Conservation (phyloP, 2,113 vertebrate species). For the Cygnus atratus region DNA sequence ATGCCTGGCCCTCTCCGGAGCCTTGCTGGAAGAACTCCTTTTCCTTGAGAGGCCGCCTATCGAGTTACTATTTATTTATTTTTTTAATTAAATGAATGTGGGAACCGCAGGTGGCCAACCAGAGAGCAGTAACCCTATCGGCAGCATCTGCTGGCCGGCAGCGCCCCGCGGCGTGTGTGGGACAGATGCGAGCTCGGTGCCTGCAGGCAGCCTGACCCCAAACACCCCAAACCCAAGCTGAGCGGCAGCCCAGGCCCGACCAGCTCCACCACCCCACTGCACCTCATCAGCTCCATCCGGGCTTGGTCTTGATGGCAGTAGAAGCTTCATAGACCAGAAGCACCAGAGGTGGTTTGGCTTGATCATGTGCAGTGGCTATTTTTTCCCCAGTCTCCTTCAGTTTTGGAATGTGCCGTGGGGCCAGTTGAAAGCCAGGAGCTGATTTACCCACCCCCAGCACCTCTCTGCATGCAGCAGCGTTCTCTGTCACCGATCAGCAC, state of each 20-base stretch:
- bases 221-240: fast-evolving
- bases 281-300: background rate
- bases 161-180: fast-evolving
- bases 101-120: background rate
- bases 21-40: background rate
- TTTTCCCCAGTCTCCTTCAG: background rate
- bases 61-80: background rate
- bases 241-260: background rate
- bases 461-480: background rate
- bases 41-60: background rate
- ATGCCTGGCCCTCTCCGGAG: background rate
- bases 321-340: background rate
- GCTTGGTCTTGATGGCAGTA: background rate
- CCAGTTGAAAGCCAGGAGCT: background rate
- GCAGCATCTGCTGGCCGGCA: background rate
- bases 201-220: background rate
- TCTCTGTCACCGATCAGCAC: background rate
- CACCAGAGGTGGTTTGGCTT: background rate
- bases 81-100: background rate
- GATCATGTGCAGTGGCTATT: background rate
- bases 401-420: background rate
- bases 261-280: fast-evolving
- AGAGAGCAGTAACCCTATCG: background rate
- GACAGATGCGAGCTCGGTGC: background rate
- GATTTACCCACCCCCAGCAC: background rate